phyloP scores from a whole-genome alignment of 2,797 vertebrate genomes.

The Zenarchopterus dispar region DNA sequence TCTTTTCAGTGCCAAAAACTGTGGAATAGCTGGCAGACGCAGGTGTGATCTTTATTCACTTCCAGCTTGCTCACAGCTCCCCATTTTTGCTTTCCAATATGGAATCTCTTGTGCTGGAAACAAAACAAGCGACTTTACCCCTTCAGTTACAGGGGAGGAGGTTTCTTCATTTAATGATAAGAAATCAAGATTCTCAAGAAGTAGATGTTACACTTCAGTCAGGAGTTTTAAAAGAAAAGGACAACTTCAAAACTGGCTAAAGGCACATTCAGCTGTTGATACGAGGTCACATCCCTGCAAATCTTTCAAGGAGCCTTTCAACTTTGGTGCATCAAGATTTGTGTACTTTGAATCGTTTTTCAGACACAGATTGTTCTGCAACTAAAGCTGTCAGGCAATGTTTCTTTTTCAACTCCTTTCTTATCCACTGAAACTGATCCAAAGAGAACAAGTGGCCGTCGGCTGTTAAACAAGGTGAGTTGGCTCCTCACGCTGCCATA shows the following conservation, averaged over 20 bases:
- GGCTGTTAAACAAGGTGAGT: slow-evolving; percentile 66
- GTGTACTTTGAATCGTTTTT: slow-evolving; percentile 32
- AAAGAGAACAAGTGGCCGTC: slow-evolving; percentile 56
- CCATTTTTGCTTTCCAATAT: slow-evolving; percentile 10
- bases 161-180: slow-evolving; percentile 28
- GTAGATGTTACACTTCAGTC: slow-evolving; percentile 1
- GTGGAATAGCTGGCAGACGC: slow-evolving; percentile 36
- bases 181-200: slow-evolving; percentile 32
- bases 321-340: slow-evolving; percentile 11
- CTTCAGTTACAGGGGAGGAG: slow-evolving; percentile 21
- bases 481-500: slow-evolving; percentile 57
- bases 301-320: background rate
- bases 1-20: slow-evolving; percentile 26
- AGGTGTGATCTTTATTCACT: slow-evolving; percentile 47
- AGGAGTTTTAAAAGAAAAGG: slow-evolving; percentile 11
- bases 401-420: slow-evolving; percentile 45
- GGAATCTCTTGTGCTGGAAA: slow-evolving; percentile 12
- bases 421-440: slow-evolving; percentile 48
- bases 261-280: background rate
- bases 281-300: slow-evolving; percentile 10
- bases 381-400: slow-evolving; percentile 43
- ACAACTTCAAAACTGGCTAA: slow-evolving; percentile 3
- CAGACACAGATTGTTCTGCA: slow-evolving; percentile 10
- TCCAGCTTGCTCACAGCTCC: slow-evolving; percentile 14
- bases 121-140: slow-evolving; percentile 19